These are phyloP conservation scores for Drosophila saltans DNA, from an alignment of 1,140 invertebrate species.

Conservation along the genomic window DNA sequence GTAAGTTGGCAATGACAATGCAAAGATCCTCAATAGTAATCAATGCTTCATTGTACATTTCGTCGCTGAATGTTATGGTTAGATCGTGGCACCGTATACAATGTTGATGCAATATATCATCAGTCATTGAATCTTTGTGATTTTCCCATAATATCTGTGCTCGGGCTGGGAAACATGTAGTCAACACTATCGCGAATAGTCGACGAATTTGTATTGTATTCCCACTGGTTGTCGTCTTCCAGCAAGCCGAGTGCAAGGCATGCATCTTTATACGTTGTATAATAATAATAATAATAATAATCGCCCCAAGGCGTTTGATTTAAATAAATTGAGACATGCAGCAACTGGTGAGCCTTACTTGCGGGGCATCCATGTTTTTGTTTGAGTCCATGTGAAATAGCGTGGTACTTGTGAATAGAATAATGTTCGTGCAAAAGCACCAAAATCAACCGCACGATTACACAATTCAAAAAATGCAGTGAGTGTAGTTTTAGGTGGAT, in stretches of 20 bases:
- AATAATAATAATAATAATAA: no score
- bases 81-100: background rate
- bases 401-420: constrained; percentile 82
- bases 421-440: constrained; percentile 82
- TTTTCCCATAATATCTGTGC: constrained; percentile 15
- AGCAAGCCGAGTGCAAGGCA: constrained; percentile 72
- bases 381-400: constrained; percentile 83
- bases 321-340: constrained; percentile 33
- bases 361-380: constrained; percentile 51
- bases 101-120: constrained; percentile 11
- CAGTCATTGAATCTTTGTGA: constrained; percentile 9
- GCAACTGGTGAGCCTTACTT: constrained; percentile 37
- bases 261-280: constrained; percentile 65
- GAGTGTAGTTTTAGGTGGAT: constrained; percentile 72
- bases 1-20: constrained; percentile 54
- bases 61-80: constrained; percentile 30
- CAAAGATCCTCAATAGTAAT: constrained; percentile 74
- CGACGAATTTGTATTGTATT: constrained; percentile 59
- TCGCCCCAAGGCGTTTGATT: constrained; percentile 66
- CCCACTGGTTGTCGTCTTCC: constrained; percentile 77
- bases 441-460: constrained; percentile 66
- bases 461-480: constrained; percentile 83
- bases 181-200: constrained; percentile 24
- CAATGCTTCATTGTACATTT: constrained; percentile 70
- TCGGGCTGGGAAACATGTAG: constrained; percentile 19